phyloP scores from a whole-genome alignment of 53 echinoderm and acorn worm genomes.

The Stichopus horrens region DNA sequence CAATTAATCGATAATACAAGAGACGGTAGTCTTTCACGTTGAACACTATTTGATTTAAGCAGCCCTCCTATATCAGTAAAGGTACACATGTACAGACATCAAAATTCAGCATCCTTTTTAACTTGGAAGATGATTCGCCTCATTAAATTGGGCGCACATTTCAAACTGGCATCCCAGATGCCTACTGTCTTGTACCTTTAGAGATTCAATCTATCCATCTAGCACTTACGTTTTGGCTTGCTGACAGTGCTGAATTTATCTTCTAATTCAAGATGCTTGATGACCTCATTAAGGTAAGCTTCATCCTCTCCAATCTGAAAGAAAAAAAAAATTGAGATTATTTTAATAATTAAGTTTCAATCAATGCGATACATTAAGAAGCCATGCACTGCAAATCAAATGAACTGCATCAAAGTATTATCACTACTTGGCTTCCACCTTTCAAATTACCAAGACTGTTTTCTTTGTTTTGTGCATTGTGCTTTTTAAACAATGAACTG shows the following conservation, averaged over 20 bases:
- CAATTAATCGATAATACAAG: too few species aligned
- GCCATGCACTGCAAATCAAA: too few species aligned
- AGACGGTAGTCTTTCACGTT: too few species aligned
- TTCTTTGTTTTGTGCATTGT: background rate
- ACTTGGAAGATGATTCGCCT: too few species aligned
- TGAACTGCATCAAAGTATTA: background rate
- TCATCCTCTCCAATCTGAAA: conserved; percentile 73
- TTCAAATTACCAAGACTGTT: background rate
- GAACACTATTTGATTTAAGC: too few species aligned
- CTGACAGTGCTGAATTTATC: conserved; percentile 89
- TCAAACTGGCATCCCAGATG: too few species aligned
- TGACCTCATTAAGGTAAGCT: conserved; percentile 82
- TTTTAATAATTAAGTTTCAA: background rate
- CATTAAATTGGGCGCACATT: too few species aligned
- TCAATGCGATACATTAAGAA: background rate
- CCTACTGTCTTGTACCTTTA: too few species aligned
- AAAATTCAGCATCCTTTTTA: too few species aligned
- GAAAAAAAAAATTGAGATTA: background rate
- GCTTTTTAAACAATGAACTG: background rate
- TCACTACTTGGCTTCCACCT: background rate
- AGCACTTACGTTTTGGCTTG: conserved; percentile 70
- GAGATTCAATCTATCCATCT: background rate
- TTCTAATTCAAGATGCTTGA: conserved; percentile 87
- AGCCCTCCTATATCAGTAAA: too few species aligned
- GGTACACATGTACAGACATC: too few species aligned